Evolutionary conservation across 1,140 invertebrate species (phyloP), one percentile per base, ranked within the genome.

Genomic region (Propsilocerus akamusi): DNA sequence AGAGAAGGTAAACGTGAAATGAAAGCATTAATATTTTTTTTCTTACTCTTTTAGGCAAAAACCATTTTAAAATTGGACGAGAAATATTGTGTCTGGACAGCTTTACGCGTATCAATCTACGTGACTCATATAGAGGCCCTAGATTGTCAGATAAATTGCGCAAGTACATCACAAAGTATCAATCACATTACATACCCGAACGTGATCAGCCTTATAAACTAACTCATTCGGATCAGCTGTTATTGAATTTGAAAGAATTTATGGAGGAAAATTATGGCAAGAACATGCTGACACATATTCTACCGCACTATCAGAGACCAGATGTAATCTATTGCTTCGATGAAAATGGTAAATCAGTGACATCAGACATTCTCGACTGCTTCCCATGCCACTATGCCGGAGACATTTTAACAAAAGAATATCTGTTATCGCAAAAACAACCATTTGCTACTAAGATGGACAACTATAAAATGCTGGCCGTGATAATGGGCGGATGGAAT

Each of bases 61-160:
- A 41, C 17, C 14, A 41, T 10, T 41, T 41, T 10, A 17, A n/a
- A n/a, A 57, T 57, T 24, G 62, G 58, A 49, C 56, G 68, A 8
- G 70, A 76, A 56, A 62, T 74, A 37, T 66, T 75, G 11, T 59
- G 65, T n/a, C 54, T 81, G 22, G 70, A 79, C 46, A 59, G 59
- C 5, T 67, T 67, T 30, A 56, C 72, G 0, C 66, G 70, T 51
- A 64, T 78, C 53, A 76, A 78, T 54, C 59, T 72, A 26, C 67
- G 71, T 4, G 59, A 73, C 11, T 37, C 20, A 30, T 80, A 78
- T 55, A 57, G 56, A 23, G 77, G 75, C 4, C 65, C 67, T 25
- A 57, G 68, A 24, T 56, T 80, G 17, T 50, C 55, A 7, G 54
- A 62, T 2, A 58, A 60, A 17, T 20, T 62, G 28, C 55, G 61